Conservation (phyloP, 2,797 vertebrate genomes). For the Ambastaia sidthimunki region DNA sequence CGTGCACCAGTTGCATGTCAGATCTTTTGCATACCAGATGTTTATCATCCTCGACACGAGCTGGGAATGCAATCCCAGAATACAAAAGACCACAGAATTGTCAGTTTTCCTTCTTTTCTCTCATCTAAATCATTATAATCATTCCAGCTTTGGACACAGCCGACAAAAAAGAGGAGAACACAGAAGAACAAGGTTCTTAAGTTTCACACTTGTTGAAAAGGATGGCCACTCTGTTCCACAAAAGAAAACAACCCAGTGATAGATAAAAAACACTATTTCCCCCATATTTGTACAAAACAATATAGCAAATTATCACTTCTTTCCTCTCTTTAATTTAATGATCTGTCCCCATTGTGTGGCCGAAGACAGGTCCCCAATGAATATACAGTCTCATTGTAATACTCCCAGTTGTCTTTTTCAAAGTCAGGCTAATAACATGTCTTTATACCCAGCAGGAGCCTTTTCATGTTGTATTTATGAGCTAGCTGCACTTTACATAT, state of each 20-base stretch:
- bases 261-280: conserved; percentile 47
- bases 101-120: conserved; percentile 39
- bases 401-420: conserved; percentile 66
- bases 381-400: conserved; percentile 63
- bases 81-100: conserved; percentile 56
- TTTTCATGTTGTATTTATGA: conserved; percentile 81
- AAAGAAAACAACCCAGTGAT: conserved; percentile 30
- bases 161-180: conserved; percentile 27
- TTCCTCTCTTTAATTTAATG: conserved; percentile 62
- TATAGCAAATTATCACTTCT: conserved; percentile 62
- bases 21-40: conserved; percentile 67
- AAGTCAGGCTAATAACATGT: conserved; percentile 68
- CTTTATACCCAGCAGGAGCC: conserved; percentile 71
- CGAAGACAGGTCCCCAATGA: conserved; percentile 59
- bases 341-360: conserved; percentile 60
- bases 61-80: conserved; percentile 41
- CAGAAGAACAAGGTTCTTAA: conserved; percentile 24
- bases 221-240: conserved; percentile 4
- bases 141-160: conserved; percentile 42
- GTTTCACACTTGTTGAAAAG: conserved; percentile 20
- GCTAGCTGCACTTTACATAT: conserved; percentile 80
- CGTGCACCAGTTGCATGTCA: conserved; percentile 41
- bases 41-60: conserved; percentile 64
- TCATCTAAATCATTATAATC: conserved; percentile 53
- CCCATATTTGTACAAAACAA: conserved; percentile 54